Base-by-base conservation (phyloP, 2,797 vertebrate genomes). In the Danionella dracula region DNA sequence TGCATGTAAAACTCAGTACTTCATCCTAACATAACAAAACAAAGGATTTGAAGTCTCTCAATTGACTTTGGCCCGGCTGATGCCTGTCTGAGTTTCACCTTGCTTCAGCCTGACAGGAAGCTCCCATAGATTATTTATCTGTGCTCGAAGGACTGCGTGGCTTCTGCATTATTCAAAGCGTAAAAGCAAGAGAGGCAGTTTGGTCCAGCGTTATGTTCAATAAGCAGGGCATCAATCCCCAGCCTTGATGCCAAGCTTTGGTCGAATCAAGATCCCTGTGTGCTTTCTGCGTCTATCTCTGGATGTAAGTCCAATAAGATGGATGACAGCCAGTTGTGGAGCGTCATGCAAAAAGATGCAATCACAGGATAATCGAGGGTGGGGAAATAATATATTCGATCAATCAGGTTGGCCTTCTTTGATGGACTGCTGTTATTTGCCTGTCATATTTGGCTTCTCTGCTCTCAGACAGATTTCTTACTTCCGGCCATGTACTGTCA, bases 401-500 rank as follows among this genome's bases (percentile, higher is more conserved):
- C 44, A 62, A 45, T 29, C 38, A 45, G 15, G 19, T 45, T 8
- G 7, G 23, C 32, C 46, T 61, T 48, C 55, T 45, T 10, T 41
- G 53, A 54, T 49, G 23, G 13, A 10, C 45, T 42, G 15, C 62
- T 62, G n/a, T n/a, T n/a, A n/a, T n/a, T n/a, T n/a, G n/a, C n/a
- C n/a, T n/a, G 50, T 31, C 58, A 51, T 35, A 12, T 29, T 8
- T 20, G 31, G 13, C 21, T 17, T 31, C 27, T 17, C 55, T 7
- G 4, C n/a, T 42, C 45, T 20, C 38, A 11, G 48, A n/a, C 4
- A 31, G 13, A 27, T 48, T 53, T 42, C 32, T 59, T 59, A 66
- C 46, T 69, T 83, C 79, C 81, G 81, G 80, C 79, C 82, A 86
- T 80, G 78, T 78, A 72, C 72, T n/a, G n/a, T n/a, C n/a, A 81